Conservation (phyloP, 2,888 invertebrate genomes). For the Hypercompe scribonia region DNA sequence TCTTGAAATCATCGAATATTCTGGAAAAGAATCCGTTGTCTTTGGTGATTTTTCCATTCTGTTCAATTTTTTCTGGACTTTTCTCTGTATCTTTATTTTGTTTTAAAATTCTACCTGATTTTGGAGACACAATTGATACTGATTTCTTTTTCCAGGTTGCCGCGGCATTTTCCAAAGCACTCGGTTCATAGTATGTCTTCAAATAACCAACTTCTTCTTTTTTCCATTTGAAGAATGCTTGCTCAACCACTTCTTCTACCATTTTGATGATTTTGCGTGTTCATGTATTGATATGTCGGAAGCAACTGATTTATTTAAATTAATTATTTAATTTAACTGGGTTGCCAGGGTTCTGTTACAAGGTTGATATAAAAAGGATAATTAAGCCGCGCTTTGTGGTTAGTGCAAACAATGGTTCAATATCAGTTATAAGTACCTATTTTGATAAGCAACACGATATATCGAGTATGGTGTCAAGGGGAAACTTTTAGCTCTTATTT, state of each 20-base stretch:
- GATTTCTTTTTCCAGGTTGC: slow-evolving; percentile 73
- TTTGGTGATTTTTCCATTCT: slow-evolving; percentile 30
- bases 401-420: slow-evolving; percentile 12
- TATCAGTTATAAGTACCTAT: slow-evolving; percentile 3
- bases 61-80: slow-evolving; percentile 30
- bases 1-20: slow-evolving; percentile 71
- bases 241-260: slow-evolving; percentile 68
- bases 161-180: slow-evolving; percentile 55
- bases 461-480: not conserved
- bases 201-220: slow-evolving; percentile 70
- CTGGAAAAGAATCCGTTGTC: slow-evolving; percentile 64
- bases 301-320: slow-evolving; percentile 44
- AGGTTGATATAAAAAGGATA: slow-evolving; percentile 44
- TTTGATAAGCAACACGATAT: slow-evolving; percentile 2
- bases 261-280: slow-evolving; percentile 49
- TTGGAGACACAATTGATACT: slow-evolving; percentile 74
- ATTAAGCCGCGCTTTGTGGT: slow-evolving; percentile 42
- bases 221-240: slow-evolving; percentile 61
- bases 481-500: not conserved
- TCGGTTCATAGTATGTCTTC: slow-evolving; percentile 62
- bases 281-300: slow-evolving; percentile 20
- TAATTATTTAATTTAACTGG: slow-evolving; percentile 31
- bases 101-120: slow-evolving; percentile 68
- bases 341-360: slow-evolving; percentile 41
- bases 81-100: slow-evolving; percentile 46